Evolutionary conservation across 2,113 vertebrate species (phyloP).

Genomic region (Tragelaphus imberbis): DNA sequence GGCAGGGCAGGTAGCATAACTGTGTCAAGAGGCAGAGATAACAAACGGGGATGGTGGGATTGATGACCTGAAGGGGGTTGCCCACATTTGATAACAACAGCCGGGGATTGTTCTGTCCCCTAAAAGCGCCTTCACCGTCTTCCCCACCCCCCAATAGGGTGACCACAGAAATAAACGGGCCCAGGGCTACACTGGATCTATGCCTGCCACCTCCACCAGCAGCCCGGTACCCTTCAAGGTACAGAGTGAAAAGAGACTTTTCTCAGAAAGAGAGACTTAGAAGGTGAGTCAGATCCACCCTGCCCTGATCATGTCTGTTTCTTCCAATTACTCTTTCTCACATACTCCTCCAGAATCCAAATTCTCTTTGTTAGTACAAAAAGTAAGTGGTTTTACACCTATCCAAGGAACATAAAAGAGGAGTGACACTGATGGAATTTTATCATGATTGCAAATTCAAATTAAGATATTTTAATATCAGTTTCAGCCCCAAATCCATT

Average conservation of each 20-base stretch:
- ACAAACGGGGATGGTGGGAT: background rate
- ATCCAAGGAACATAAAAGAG: background rate
- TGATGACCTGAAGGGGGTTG: background rate
- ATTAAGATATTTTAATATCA: background rate
- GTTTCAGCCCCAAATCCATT: background rate
- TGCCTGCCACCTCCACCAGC: background rate
- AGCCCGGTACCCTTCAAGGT: no score
- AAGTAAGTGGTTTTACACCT: background rate
- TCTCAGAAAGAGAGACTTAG: background rate
- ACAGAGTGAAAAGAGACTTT: background rate
- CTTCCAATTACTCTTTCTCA: background rate
- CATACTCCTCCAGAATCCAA: background rate
- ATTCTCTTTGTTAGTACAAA: background rate
- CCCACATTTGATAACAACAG: background rate
- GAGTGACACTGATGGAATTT: background rate
- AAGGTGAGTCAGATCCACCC: background rate
- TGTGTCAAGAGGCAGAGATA: background rate
- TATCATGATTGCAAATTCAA: background rate
- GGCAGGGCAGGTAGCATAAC: background rate
- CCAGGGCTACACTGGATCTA: background rate
- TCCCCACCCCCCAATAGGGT: background rate
- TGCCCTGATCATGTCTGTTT: background rate
- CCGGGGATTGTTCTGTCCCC: background rate
- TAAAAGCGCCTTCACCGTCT: background rate
- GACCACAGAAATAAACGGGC: background rate